These are phyloP conservation scores for Pangasianodon hypophthalmus DNA, from an alignment of 2,113 vertebrate genomes.

Conservation along the genomic window DNA sequence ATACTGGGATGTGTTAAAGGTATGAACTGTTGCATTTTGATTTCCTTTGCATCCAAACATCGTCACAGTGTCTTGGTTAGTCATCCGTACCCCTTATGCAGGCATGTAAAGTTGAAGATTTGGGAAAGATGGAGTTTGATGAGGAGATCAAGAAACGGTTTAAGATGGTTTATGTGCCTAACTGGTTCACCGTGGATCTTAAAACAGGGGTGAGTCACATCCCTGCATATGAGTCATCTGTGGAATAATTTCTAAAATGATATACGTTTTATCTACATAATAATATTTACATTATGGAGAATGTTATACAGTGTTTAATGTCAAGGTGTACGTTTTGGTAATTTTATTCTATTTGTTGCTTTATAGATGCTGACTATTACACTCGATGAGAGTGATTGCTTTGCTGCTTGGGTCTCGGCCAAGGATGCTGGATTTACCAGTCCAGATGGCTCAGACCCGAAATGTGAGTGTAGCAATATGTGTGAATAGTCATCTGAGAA, in stretches of 20 bases:
- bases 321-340: neutral
- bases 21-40: constrained; percentile 63
- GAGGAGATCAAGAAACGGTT: constrained; percentile 99
- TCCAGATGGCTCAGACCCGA: constrained; percentile 95
- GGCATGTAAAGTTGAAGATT: constrained; percentile 97
- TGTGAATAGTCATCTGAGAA: neutral
- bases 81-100: constrained; percentile 61
- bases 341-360: constrained; percentile 36
- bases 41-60: neutral
- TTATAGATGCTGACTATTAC: constrained; percentile 96
- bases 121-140: constrained; percentile 97
- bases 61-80: neutral
- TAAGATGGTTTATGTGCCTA: constrained; percentile 99
- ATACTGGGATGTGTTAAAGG: constrained; percentile 97
- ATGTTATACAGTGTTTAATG: neutral
- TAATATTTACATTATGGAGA: neutral
- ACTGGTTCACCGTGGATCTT: constrained; percentile 98
- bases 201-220: constrained; percentile 93
- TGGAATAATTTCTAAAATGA: neutral
- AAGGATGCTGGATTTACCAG: constrained; percentile 97
- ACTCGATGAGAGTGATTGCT: constrained; percentile 97
- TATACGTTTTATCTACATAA: neutral
- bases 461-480: constrained; percentile 78
- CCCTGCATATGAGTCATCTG: neutral
- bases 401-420: constrained; percentile 97